Percentiles rank a stretch among this genome's conserved stretches.
phyloP scores from a whole-genome alignment of 37 sponge, comb jelly and placozoan species.

The Ianthella basta region DNA sequence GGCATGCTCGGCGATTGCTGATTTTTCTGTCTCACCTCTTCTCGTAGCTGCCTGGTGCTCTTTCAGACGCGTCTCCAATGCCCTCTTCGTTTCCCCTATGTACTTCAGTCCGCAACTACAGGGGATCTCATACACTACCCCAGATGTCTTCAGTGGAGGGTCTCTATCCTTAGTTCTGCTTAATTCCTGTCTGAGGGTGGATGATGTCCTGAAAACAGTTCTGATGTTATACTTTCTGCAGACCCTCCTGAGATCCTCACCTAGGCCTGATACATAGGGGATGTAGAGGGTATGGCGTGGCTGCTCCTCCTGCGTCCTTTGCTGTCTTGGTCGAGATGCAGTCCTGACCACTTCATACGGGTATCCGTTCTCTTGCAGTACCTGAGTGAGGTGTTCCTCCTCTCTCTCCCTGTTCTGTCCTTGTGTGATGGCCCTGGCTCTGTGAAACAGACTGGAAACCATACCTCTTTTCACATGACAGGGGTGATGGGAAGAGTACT shows the following conservation, averaged over 20 bases:
- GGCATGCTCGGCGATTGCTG: conserved; percentile 16
- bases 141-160: neutral
- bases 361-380: conserved; percentile 23
- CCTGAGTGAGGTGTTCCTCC: neutral
- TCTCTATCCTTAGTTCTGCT: conserved; percentile 23
- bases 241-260: conserved; percentile 12
- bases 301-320: neutral
- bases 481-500: conserved; percentile 7
- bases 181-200: conserved; percentile 23
- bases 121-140: conserved; percentile 30
- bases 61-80: conserved; percentile 27
- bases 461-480: neutral
- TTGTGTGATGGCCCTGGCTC: conserved; percentile 25
- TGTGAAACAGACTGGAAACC: neutral
- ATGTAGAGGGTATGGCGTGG: conserved; percentile 19
- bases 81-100: conserved; percentile 38
- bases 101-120: conserved; percentile 29
- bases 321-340: neutral
- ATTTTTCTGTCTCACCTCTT: conserved; percentile 31
- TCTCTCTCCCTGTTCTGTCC: neutral
- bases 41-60: conserved; percentile 38
- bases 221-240: neutral
- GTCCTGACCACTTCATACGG: neutral
- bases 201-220: neutral
- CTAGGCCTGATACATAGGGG: neutral